Base-by-base conservation (phyloP, 2,113 vertebrate species). In the Manacus vitellinus region DNA sequence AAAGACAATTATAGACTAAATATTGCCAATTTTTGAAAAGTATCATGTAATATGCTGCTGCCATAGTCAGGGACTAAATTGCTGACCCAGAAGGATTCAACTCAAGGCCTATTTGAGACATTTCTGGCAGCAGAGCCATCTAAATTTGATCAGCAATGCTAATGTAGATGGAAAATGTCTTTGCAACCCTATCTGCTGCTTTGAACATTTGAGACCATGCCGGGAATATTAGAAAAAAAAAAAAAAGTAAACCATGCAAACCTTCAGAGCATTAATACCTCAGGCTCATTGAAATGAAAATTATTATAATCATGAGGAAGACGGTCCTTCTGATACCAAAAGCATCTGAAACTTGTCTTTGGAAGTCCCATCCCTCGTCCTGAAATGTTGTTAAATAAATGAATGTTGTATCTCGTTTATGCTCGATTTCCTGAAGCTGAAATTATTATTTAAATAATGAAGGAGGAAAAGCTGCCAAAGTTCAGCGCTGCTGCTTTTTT, bases 371-470 rank as follows among this genome's bases (percentile, higher is more conserved):
- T 63, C 79, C 83, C 83, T 93, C 75, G 71, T 92, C 72, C 61
- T 87, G 84, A 94, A 91, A 94, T 56, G 55, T 68, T 92, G 73
- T 39, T 74, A 85, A 93, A 97, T 89, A 94, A 89, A 84, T 74
- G 46, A 39, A 59, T 89, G 92, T 67, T 71, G 17, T 59, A 80
- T 51, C 65, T 62, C 39, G 15, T 43, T 92, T 85, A 37, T 10
- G 68, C 72, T 88, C 6, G 0, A 66, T 35, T 91, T 89, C 80
- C 83, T 37, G 43, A 86, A 89, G 92, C 76, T 77, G 54, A 94
- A 97, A 93, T 94, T 77, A 73, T 88, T 95, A 80, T 86, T 92
- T 84, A 80, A 94, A 86, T 77, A 88, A 92, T 14, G 54, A 66
- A 87, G 66, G 54, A 86, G 41, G 59, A 62, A 79, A 90, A 95